Conservation (phyloP, 2,888 invertebrate species). For the Temnothorax rugatulus region DNA sequence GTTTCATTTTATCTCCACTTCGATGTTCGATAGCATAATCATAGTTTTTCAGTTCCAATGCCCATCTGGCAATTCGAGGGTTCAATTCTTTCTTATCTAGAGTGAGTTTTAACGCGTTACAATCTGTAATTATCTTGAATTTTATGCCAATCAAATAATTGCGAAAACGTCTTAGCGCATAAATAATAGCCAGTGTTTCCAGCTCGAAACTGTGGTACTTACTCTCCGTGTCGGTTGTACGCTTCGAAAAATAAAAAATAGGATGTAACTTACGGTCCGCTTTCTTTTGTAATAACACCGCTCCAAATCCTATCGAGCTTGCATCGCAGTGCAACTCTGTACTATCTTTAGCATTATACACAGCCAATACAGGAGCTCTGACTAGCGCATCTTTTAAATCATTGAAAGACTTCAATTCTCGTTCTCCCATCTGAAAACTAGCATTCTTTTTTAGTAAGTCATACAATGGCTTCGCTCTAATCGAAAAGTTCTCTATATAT, state of each 20-base stretch:
- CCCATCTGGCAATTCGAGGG: constrained; percentile 1
- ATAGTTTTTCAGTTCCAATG: constrained; percentile 6
- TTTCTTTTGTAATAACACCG: too few relatives aligned
- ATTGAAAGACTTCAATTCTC: too few relatives aligned
- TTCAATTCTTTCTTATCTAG: constrained; percentile 17
- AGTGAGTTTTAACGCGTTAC: background rate
- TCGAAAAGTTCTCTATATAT: too few relatives aligned
- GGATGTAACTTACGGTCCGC: constrained; percentile 1
- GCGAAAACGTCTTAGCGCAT: constrained; percentile 1
- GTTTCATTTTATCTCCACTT: background rate
- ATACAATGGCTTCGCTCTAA: too few relatives aligned
- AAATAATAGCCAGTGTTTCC: constrained; percentile 8
- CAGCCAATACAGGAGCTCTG: too few relatives aligned
- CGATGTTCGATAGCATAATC: constrained; percentile 12
- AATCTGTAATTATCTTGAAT: constrained; percentile 30
- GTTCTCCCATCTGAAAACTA: too few relatives aligned
- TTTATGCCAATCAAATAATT: background rate
- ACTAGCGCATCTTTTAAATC: too few relatives aligned
- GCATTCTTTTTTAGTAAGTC: too few relatives aligned
- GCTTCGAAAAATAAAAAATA: constrained; percentile 24
- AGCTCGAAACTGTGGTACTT: constrained; percentile 22
- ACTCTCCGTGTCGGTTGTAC: background rate
- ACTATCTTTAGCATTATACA: too few relatives aligned
- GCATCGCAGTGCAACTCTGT: too few relatives aligned
- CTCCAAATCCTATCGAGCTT: too few relatives aligned